phyloP scores from a whole-genome alignment of 2,113 vertebrate genomes.

The Mus spicilegus region DNA sequence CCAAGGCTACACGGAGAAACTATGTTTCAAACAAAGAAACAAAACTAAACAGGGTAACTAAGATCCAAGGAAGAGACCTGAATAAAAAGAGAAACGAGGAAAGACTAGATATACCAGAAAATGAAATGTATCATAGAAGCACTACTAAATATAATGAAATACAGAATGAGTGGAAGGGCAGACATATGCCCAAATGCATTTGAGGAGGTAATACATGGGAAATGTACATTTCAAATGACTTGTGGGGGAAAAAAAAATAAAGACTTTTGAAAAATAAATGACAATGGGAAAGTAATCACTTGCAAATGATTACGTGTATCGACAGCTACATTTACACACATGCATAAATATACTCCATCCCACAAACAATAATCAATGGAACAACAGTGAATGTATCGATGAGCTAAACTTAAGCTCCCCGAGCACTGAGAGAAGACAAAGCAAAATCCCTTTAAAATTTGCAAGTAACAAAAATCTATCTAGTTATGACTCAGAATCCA shows the following conservation, averaged over 20 bases:
- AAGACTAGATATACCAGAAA: background rate
- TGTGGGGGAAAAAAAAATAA: background rate
- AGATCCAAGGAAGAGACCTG: background rate
- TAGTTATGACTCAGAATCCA: background rate
- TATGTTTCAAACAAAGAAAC: too few species aligned
- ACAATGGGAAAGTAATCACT: background rate
- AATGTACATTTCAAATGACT: background rate
- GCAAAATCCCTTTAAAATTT: background rate
- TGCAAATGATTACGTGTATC: background rate
- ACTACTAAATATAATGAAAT: conserved; percentile 23
- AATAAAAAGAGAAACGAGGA: background rate
- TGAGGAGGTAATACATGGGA: conserved; percentile 9
- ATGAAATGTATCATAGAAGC: background rate
- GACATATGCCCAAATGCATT: background rate
- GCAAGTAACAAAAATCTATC: background rate
- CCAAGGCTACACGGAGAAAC: too few species aligned
- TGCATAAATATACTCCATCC: background rate
- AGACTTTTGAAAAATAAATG: conserved; percentile 4
- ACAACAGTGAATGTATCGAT: background rate
- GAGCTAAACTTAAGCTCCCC: background rate
- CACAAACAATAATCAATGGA: background rate
- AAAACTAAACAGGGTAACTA: background rate
- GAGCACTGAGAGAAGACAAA: conserved; percentile 13
- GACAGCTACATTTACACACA: background rate
- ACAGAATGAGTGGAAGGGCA: background rate